Evolutionary conservation across 2,888 invertebrate genomes (phyloP), one percentile per base, ranked within the genome.

Genomic region (Caenorhabditis drosophilae): DNA sequence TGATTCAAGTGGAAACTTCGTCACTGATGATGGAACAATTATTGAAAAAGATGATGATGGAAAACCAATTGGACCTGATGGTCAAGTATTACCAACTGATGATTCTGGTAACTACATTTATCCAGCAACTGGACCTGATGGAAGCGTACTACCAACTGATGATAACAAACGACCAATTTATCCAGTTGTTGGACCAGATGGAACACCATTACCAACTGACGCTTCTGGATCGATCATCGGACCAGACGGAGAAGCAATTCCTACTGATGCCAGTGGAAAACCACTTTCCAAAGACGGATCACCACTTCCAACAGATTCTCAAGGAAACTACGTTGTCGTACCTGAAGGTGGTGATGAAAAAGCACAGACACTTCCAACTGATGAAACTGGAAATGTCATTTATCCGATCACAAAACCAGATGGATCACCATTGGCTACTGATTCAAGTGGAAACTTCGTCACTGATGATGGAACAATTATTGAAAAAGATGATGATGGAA

Each of bases 51-150:
- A 58, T 41, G 50, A 56, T 16, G 49, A 51, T 12, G 51, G 56
- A 2, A 34, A 48, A 20, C 63, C 57, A 12, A 50, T 73, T 34
- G 70, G 62, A n/a, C 55, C 55, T 15, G 67, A 76, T 36, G 75
- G 71, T 26, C 47, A 55, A 46, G 41, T 53, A 3, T 52, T 66
- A 11, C 58, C 66, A 9, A 76, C 73, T 4, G 71, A 75, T 36
- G 52, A 34, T 9, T 51, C 62, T 18, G 73, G 73, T 15, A 54
- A 41, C 16, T 66, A 54, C 59, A 35, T 54, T 23, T 54, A 54
- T 18, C 54, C 51, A 66, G 38, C 20, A 11, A 31, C 26, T 12
- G 49, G 45, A n/a, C 53, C 56, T 20, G 63, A 63, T 46, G 35
- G 49, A 35, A 11, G 22, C 11, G 23, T 35, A 11, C 22, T 49